Evolutionary conservation across 2,888 invertebrate species (phyloP), one percentile per base, ranked within the genome.

Genomic region (Andrena bicolor): DNA sequence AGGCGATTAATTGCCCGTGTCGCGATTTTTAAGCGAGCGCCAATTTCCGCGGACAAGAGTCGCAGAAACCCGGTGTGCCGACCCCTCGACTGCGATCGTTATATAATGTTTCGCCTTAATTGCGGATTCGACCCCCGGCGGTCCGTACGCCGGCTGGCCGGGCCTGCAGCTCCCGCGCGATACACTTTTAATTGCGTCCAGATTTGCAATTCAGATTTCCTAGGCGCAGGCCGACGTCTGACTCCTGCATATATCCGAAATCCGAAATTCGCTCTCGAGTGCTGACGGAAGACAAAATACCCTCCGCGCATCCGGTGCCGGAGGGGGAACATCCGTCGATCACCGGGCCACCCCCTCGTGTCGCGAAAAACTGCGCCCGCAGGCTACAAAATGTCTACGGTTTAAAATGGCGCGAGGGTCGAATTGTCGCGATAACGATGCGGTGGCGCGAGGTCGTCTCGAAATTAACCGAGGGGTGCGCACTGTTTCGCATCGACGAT

Each of bases 181-280:
- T 90, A 90, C 86, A 89, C 88, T 91, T 91, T 91, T 91, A 91
- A 91, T 91, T 91, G 91, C 90, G 87, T 85, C 84, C 86, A 72
- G 85, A 91, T 91, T 91, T 91, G 88, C 91, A 91, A 91, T 91
- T 90, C 89, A 91, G 87, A 91, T 91, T 86, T 69, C 60, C 71
- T 60, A 72, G 79, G 76, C 80, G 76, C 78, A 69, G 65, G 63
- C 73, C 83, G 76, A 60, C 87, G 78, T 65, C 77, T 77, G 80
- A 30, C 85, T 76, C 82, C 56, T 72, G 85, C 83, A 76, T 75
- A 80, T 66, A 83, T 80, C 68, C 85, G 76, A 89, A 88, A 89
- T 74, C 73, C 75, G 74, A 78, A 83, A 83, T 87, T 87, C 79
- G 76, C 85, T 60, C 77, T 63, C 77, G 85, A 85, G 83, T 70